These are phyloP conservation scores for Dysmachus trigonus DNA, from an alignment of 2,888 invertebrate species.

Conservation along the genomic window DNA sequence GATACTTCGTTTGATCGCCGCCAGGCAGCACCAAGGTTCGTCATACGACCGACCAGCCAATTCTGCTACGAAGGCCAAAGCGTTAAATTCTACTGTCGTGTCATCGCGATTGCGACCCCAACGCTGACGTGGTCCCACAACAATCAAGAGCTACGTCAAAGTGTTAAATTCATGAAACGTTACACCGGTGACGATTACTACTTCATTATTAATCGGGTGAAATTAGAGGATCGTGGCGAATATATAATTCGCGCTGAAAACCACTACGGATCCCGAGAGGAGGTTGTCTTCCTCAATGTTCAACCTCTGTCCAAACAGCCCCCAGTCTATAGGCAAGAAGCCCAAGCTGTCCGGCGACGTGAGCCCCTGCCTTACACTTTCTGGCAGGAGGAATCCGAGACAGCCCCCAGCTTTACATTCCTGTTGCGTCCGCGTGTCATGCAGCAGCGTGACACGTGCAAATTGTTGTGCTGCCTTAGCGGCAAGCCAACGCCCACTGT, in stretches of 20 bases:
- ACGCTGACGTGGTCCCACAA: conserved; percentile 96
- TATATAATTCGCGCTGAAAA: conserved; percentile 97
- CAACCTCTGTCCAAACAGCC: conserved; percentile 72
- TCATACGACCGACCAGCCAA: conserved; percentile 94
- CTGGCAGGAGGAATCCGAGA: conserved; percentile 93
- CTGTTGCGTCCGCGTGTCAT: conserved; percentile 97
- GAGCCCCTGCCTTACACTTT: conserved; percentile 85
- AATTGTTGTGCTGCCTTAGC: conserved; percentile 94
- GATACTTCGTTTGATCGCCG: conserved; percentile 96
- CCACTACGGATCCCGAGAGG: conserved; percentile 94
- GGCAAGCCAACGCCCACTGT: conserved; percentile 95
- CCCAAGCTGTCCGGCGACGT: conserved; percentile 77
- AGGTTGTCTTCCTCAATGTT: conserved; percentile 95
- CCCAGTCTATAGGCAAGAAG: conserved; percentile 70
- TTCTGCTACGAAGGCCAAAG: conserved; percentile 98
- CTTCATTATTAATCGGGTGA: conserved; percentile 96
- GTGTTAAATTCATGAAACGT: conserved; percentile 99
- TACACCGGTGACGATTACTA: conserved; percentile 96
- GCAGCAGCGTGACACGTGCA: conserved; percentile 95
- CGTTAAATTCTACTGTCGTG: conserved; percentile 96
- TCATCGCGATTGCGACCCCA: conserved; percentile 93
- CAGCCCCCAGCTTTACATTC: conserved; percentile 97
- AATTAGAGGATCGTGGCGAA: conserved; percentile 95
- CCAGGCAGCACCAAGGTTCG: conserved; percentile 98
- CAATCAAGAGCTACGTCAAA: conserved; percentile 91